phyloP scores from a whole-genome alignment of 2,113 vertebrate species.

The Pipra filicauda region DNA sequence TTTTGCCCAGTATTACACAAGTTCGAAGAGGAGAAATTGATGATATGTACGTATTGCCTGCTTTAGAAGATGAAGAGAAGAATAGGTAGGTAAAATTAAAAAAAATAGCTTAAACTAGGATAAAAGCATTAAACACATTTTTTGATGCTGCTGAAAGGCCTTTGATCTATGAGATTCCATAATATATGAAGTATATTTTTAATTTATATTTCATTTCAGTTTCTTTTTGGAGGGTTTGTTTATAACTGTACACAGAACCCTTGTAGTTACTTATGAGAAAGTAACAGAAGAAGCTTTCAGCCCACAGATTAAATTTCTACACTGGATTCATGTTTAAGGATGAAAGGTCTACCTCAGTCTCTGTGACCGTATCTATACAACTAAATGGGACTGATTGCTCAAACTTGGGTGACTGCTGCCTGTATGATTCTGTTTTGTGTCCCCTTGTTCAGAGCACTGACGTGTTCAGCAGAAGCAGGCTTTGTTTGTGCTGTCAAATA shows the following conservation, averaged over 20 bases:
- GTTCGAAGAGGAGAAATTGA: slow-evolving; percentile 83
- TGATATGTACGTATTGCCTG: slow-evolving; percentile 87
- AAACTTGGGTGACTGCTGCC: not conserved
- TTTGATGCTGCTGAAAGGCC: not conserved
- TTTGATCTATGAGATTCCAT: not conserved
- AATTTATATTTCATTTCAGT: not conserved
- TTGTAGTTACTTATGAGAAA: not conserved
- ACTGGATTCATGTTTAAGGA: not conserved
- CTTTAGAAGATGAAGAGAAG: slow-evolving; percentile 81
- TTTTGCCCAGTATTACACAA: slow-evolving; percentile 84
- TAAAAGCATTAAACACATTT: not conserved
- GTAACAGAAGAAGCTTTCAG: not conserved
- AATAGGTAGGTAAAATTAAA: slow-evolving; percentile 77
- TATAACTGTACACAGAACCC: not conserved
- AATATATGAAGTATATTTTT: not conserved
- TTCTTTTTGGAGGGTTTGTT: not conserved
- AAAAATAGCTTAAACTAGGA: not conserved
- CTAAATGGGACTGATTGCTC: not conserved
- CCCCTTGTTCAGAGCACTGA: not conserved
- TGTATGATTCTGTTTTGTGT: not conserved
- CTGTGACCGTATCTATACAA: accelerated
- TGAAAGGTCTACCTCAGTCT: not conserved
- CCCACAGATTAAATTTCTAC: not conserved
- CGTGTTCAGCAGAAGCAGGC: not conserved
- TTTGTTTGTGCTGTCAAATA: not conserved